A percentile compares a stretch with the other conserved stretches of the same genome.
These are phyloP conservation scores for Eupeodes luniger DNA, from an alignment of 2,888 invertebrate genomes.

Conservation along the genomic window DNA sequence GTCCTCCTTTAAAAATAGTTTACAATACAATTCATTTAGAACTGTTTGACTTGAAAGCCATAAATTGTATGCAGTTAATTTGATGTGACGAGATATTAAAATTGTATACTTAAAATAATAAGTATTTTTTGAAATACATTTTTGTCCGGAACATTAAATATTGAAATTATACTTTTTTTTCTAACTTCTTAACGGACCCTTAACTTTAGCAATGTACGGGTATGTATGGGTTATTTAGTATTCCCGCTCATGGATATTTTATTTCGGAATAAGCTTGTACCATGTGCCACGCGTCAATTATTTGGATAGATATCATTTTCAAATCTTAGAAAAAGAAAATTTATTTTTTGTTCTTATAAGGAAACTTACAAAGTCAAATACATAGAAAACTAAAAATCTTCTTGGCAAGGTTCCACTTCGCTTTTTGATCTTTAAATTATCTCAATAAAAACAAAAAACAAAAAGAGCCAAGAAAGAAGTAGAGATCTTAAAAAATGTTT, in stretches of 20 bases:
- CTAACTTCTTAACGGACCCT: neutral
- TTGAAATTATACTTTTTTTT: too few species aligned
- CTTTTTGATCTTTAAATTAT: neutral
- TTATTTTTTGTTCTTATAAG: conserved; percentile 42
- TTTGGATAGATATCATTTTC: conserved; percentile 62
- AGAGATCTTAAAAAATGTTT: too few species aligned
- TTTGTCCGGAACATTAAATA: too few species aligned
- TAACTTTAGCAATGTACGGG: conserved; percentile 43
- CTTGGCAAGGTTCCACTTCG: conserved; percentile 49
- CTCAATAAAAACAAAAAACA: neutral
- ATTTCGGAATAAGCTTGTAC: conserved; percentile 10
- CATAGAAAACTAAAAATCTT: conserved; percentile 34
- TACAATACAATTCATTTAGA: too few species aligned
- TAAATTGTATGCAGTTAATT: too few species aligned
- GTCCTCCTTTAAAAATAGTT: too few species aligned
- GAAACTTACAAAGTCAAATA: conserved; percentile 46
- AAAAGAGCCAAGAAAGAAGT: too few species aligned
- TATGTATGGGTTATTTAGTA: conserved; percentile 13
- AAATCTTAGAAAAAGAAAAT: conserved; percentile 40
- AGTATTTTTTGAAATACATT: too few species aligned
- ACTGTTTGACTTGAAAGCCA: too few species aligned
- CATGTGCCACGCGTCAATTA: conserved; percentile 63
- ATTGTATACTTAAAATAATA: too few species aligned
- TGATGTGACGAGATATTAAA: too few species aligned
- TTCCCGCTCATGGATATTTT: neutral